Base-by-base conservation (phyloP, 1,140 invertebrate genomes). In the Drosophila sulfurigaster region DNA sequence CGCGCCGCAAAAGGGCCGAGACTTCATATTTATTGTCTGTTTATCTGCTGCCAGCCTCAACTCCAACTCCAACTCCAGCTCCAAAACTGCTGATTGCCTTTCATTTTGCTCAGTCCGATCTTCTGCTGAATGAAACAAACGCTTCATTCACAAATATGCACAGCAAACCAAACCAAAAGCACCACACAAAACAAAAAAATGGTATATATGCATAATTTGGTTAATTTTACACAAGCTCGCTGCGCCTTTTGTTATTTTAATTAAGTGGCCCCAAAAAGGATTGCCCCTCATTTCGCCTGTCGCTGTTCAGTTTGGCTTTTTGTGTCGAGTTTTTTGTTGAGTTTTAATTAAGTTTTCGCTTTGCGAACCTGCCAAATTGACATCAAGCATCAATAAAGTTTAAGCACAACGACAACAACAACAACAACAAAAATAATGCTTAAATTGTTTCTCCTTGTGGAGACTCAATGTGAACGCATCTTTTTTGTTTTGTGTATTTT, bases 321-420 rank as follows among this genome's bases (percentile, higher is more conserved):
- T 8, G 32, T 25, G 20, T 25, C 1, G n/a, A 58, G 38, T 52
- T 20, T 52, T 38, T 35, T 13, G 28, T 63, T 49, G 60, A 15
- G 54, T 48, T 74, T 88, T 89, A 88, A 88, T 88, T 88, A 88
- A 80, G 83, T 89, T 79, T 89, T 89, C 85, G 85, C 66, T 78
- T 88, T 81, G 65, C 65, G 48, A 25, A 64, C 43, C 73, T 46
- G 59, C 20, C 67, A 70, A 64, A 71, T 80, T 77, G 78, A 80
- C 78, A 80, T 80, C 59, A 80, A 80, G 78, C 78, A 80, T 80
- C 83, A 87, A 87, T 87, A 87, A 87, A 87, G 80, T 83, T 87
- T 86, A 78, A 83, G 60, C 76, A 79, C 77, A 71, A 79, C 64
- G 46, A 66, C 20, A 66, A 46, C 30, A 48, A 51, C 3, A 20